Conservation (phyloP, 53 echinoderm and acorn worm genomes). For the Holothuria scabra region DNA sequence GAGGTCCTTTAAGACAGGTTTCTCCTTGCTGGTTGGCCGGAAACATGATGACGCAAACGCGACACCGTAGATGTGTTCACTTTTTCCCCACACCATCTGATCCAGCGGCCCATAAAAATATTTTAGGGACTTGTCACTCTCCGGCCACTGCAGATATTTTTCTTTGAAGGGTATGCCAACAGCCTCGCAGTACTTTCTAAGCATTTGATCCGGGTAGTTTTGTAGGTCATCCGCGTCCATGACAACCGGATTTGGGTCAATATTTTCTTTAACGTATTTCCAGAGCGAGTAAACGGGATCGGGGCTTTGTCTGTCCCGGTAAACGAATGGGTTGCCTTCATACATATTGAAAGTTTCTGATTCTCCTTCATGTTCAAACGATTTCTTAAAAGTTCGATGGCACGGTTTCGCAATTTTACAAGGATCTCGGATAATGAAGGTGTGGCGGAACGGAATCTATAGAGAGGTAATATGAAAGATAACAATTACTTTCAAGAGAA, state of each 20-base stretch:
- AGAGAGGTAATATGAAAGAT: too few relatives aligned
- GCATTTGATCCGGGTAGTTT: slow-evolving; percentile 6
- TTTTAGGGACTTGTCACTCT: slow-evolving; percentile 3
- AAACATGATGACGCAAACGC: slow-evolving; percentile 14
- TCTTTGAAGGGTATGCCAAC: slow-evolving; percentile 31
- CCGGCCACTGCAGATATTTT: slow-evolving; percentile 8
- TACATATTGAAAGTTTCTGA: slow-evolving; percentile 10
- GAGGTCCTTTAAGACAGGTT: background rate
- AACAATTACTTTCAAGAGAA: too few relatives aligned
- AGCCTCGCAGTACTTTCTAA: slow-evolving; percentile 25
- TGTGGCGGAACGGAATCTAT: slow-evolving; percentile 11
- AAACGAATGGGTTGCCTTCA: background rate
- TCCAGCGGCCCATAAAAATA: slow-evolving; percentile 3
- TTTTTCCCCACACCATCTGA: background rate
- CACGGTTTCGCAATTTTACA: background rate
- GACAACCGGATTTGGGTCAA: slow-evolving; percentile 33
- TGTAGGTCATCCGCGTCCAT: slow-evolving; percentile 46
- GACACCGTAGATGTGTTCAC: background rate
- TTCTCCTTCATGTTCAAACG: slow-evolving; percentile 10
- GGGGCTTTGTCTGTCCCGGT: background rate
- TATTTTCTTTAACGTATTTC: slow-evolving; percentile 26
- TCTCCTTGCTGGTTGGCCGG: background rate
- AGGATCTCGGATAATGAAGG: slow-evolving; percentile 39
- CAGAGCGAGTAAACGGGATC: slow-evolving; percentile 21
- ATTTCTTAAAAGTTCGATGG: background rate